Evolutionary conservation across 1,140 invertebrate species (phyloP), one percentile per base, ranked within the genome.

Genomic region (Trachelipus rathkii): DNA sequence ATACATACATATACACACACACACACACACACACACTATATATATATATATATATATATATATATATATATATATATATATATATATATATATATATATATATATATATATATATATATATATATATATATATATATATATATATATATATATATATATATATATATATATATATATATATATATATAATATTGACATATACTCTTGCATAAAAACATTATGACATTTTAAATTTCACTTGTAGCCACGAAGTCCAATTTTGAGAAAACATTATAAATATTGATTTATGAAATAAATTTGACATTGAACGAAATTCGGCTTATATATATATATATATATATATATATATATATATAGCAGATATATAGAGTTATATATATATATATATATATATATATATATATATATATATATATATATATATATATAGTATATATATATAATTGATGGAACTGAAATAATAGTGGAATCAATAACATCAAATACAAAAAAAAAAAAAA

Each of bases 21-120:
- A n/a, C n/a, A n/a, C n/a, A 33, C 33, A 33, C 1, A 33, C 33
- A 33, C 6, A 33, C 33, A 33, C 2, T 33, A 33, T 33, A 33
- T 33, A 33, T 33, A 33, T 71, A 71, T 71, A 71, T 71, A 71
- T 71, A 71, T 71, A 71, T 71, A 71, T 71, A 71, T 71, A 71
- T 44, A 71, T 71, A 71, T 44, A 44, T 71, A 71, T 71, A 71
- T 71, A 71, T 71, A 23, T 24, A n/a, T 10, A 24, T 19, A 71
- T 21, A 21, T 21, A n/a, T 71, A n/a, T 71, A 33, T 21, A 21
- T 71, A 71, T 71, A 71, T 71, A 71, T 71, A 71, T 71, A 71
- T 71, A 71, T 71, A 71, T 71, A 71, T 71, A 71, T 71, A 71
- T 71, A 71, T 71, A 71, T 71, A 71, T 71, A 71, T 71, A 71